Evolutionary conservation across 2,888 invertebrate species (phyloP), one percentile per base, ranked within the genome.

Genomic region (Cremastobaeus sp.): DNA sequence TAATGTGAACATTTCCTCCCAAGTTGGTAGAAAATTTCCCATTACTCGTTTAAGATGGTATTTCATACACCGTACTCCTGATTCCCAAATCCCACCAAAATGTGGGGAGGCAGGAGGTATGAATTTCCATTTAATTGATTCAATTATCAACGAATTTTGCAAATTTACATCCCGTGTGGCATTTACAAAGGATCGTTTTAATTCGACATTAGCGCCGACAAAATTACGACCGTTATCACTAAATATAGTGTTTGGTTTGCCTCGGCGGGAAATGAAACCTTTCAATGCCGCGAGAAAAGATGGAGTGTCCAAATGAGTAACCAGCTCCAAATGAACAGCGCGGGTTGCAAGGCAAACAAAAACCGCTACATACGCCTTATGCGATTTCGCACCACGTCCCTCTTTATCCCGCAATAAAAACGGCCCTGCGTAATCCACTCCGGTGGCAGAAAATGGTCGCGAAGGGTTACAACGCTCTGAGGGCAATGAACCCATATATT

Each of bases 191-290:
- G 34, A 6, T 3, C 34, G 34, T 32, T n/a, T 32, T 11, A 32
- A 32, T 32, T 32, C 34, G 3, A 11, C 34, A 3, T 32, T n/a
- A 3, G 34, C 34, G 34, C 11, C 11, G 3, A 32, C 34, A 39
- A 39, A 39, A 39, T 39, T 39, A 6, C 39, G 6, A 6, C 39
- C 39, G 15, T 39, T 39, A 15, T 39, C 39, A 15, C 15, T 15
- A 39, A 39, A 39, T 3, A 39, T 39, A 3, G 14, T 14, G 5
- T 14, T 12, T n/a, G 12, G 15, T 17, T 17, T 39, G 2, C 39
- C 39, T 2, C 39, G 39, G 3, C 39, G 39, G 6, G 39, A 3
- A 15, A 39, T 39, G n/a, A 39, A 39, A 3, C 39, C 14, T 14
- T 17, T 5, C n/a, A 39, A 39, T 12, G 39, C 5, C 3, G 39